These are phyloP conservation scores for Apistogramma diplotaenia DNA, from an alignment of 2,113 vertebrate genomes.

Conservation along the genomic window DNA sequence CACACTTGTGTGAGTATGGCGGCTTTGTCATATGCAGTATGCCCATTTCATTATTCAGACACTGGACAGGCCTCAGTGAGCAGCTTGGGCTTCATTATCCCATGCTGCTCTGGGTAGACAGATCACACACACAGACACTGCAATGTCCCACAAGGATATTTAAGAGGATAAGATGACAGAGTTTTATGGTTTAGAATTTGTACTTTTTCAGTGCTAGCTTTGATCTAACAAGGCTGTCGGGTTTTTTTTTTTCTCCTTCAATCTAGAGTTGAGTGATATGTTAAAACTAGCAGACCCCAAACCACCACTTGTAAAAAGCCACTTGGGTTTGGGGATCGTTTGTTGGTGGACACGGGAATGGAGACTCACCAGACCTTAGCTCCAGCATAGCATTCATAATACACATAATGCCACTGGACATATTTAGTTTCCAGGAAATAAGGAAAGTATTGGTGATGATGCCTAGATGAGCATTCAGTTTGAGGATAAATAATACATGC, in stretches of 20 bases:
- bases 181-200: neutral
- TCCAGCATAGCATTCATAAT: neutral
- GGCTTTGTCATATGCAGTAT: slow-evolving; percentile 10
- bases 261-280: neutral
- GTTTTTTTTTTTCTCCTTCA: neutral
- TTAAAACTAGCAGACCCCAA: neutral
- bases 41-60: slow-evolving; percentile 52
- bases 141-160: neutral
- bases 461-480: neutral
- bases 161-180: slow-evolving; percentile 11
- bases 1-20: neutral
- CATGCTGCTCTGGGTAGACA: slow-evolving; percentile 35
- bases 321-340: neutral
- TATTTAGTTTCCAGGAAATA: neutral
- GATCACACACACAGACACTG: slow-evolving; percentile 22
- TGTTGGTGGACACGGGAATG: neutral
- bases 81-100: slow-evolving; percentile 58
- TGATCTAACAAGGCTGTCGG: neutral
- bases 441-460: neutral
- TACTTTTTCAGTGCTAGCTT: neutral
- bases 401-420: neutral
- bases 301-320: no score
- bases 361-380: neutral
- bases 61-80: slow-evolving; percentile 58
- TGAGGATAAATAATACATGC: slow-evolving; percentile 1